Conservation (phyloP, 1,140 invertebrate genomes). For the Babylonia areolata region DNA sequence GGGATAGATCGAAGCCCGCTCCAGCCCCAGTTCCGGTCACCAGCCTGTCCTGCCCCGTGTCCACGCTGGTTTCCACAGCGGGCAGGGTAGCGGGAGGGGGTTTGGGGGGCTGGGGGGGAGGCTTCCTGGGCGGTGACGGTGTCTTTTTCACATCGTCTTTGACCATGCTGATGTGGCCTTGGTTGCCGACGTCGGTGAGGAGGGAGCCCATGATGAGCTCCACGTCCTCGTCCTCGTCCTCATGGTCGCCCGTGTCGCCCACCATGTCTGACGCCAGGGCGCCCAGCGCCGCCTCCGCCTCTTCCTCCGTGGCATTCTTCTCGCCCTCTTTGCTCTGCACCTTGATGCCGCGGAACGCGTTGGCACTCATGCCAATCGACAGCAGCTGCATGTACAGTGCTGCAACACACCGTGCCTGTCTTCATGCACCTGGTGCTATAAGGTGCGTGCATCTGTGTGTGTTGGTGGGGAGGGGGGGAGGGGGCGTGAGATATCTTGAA, state of each 20-base stretch:
- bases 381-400: conserved; percentile 14
- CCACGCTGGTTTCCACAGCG: not conserved
- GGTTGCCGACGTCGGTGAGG: not conserved
- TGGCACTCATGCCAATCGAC: not conserved
- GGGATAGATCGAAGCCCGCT: not conserved
- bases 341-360: not conserved
- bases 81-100: not conserved
- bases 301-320: not conserved
- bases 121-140: not conserved
- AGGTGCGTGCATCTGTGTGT: too few species aligned
- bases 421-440: too few species aligned
- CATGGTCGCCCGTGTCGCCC: not conserved
- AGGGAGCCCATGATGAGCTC: conserved; percentile 15
- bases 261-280: not conserved
- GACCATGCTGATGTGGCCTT: not conserved
- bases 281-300: not conserved
- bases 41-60: not conserved
- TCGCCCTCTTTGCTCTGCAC: not conserved
- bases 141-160: not conserved
- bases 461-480: not conserved
- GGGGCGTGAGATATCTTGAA: too few species aligned
- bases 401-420: too few species aligned
- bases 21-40: not conserved
- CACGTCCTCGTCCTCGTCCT: conserved; percentile 12
- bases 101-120: not conserved